Conservation (phyloP, 2,888 invertebrate species). For the Melinopterus prodromus region DNA sequence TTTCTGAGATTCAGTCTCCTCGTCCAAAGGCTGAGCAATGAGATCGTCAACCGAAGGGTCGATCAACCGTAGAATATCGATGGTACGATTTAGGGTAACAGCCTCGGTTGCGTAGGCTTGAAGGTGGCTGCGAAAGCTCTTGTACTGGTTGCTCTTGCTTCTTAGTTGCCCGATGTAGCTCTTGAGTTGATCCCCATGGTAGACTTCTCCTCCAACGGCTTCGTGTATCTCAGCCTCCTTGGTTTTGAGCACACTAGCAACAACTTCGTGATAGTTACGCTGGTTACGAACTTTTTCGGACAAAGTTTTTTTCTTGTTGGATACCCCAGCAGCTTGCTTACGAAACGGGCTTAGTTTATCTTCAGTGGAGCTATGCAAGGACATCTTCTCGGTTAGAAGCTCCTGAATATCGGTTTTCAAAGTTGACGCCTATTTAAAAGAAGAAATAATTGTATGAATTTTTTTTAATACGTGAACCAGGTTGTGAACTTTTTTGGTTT, state of each 20-base stretch:
- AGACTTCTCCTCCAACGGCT: conserved; percentile 70
- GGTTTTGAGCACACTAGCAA: conserved; percentile 70
- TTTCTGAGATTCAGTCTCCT: conserved; percentile 56
- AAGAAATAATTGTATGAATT: too few relatives aligned
- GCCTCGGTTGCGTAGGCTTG: conserved; percentile 79
- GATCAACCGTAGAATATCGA: conserved; percentile 69
- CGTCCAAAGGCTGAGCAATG: conserved; percentile 52
- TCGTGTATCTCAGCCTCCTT: conserved; percentile 54
- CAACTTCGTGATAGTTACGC: conserved; percentile 67
- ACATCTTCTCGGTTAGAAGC: conserved; percentile 43
- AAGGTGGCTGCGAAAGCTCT: conserved; percentile 79
- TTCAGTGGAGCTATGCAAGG: conserved; percentile 58
- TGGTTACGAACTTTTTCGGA: conserved; percentile 75
- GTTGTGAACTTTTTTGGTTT: too few relatives aligned
- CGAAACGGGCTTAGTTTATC: conserved; percentile 85
- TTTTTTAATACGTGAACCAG: neutral
- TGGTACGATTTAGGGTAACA: conserved; percentile 77
- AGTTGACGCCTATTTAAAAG: neutral
- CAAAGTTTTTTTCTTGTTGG: conserved; percentile 80
- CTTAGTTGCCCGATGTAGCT: conserved; percentile 83
- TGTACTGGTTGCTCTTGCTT: conserved; percentile 82
- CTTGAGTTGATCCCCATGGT: conserved; percentile 85
- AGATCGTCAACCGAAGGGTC: conserved; percentile 42
- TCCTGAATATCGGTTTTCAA: conserved; percentile 32
- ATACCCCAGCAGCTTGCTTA: conserved; percentile 83